Conservation (phyloP, 2,113 vertebrate genomes). For the Haemorhous mexicanus region DNA sequence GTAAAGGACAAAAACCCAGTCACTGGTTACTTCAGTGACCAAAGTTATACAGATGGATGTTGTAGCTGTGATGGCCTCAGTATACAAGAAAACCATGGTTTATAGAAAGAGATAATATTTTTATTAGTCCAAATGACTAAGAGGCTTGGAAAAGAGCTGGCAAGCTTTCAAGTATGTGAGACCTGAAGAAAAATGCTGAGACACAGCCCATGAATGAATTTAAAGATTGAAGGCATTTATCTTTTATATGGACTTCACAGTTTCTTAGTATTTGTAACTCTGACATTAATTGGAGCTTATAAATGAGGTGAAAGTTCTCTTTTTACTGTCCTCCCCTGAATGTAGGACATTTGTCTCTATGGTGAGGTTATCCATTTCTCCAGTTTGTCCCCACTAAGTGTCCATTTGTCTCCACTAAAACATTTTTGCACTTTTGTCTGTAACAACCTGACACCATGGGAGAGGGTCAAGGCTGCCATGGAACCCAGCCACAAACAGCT, state of each 20-base stretch:
- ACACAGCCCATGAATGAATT: not conserved
- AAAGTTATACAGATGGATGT: not conserved
- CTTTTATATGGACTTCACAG: not conserved
- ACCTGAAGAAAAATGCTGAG: not conserved
- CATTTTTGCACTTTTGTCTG: not conserved
- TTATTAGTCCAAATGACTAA: not conserved
- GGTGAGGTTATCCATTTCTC: not conserved
- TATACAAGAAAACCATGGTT: not conserved
- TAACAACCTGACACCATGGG: not conserved
- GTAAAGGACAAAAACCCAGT: not conserved
- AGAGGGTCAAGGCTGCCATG: not conserved
- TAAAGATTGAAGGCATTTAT: not conserved
- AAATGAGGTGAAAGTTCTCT: not conserved
- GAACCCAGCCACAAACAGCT: not conserved
- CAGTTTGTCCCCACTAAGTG: not conserved
- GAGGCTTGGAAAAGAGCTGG: not conserved
- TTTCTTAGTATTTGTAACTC: not conserved
- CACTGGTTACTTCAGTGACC: not conserved
- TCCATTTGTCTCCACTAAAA: not conserved
- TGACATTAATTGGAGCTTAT: not conserved
- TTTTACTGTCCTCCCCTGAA: not conserved
- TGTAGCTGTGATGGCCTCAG: not conserved
- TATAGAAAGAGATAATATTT: not conserved
- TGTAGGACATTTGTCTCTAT: not conserved
- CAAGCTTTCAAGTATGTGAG: not conserved